A percentile compares a stretch with the other conserved stretches of the same genome.
These are phyloP conservation scores for Bagarius yarrelli DNA, from an alignment of 2,113 vertebrate genomes.

Conservation along the genomic window DNA sequence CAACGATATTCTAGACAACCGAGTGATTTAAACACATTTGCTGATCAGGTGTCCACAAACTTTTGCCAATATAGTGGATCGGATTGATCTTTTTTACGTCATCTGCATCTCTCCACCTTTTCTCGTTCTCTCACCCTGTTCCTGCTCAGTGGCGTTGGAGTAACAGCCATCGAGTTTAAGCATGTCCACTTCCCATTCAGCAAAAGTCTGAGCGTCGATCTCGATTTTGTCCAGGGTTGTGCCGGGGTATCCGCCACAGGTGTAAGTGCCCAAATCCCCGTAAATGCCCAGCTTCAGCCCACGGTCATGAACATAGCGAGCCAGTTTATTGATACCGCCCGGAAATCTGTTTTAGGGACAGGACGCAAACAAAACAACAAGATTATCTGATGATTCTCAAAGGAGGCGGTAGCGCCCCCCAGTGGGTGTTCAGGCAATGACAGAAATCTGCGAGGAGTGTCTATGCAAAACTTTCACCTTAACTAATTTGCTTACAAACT, in stretches of 20 bases:
- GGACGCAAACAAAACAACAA: not conserved
- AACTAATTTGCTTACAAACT: no score
- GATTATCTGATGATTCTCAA: not conserved
- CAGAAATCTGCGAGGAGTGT: no score
- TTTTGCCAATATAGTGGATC: no score
- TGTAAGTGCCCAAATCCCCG: slow-evolving; percentile 80
- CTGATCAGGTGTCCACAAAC: no score
- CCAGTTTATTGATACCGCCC: slow-evolving; percentile 78
- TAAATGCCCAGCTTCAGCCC: slow-evolving; percentile 94
- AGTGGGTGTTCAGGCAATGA: no score
- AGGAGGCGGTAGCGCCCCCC: no score
- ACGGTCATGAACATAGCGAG: slow-evolving; percentile 82
- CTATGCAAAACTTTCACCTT: no score
- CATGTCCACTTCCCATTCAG: slow-evolving; percentile 91
- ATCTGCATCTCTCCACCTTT: no score
- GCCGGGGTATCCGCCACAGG: slow-evolving; percentile 85
- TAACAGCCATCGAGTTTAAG: slow-evolving; percentile 91
- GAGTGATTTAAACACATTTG: no score
- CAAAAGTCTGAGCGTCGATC: slow-evolving; percentile 85
- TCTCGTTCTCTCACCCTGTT: slow-evolving; percentile 65
- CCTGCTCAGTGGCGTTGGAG: slow-evolving; percentile 72
- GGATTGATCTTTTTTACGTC: no score
- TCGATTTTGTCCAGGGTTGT: slow-evolving; percentile 77
- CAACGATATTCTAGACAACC: no score
- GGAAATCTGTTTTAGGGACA: slow-evolving; percentile 74